Evolutionary conservation across 1,140 invertebrate genomes (phyloP).

Genomic region (Pollicipes pollicipes): DNA sequence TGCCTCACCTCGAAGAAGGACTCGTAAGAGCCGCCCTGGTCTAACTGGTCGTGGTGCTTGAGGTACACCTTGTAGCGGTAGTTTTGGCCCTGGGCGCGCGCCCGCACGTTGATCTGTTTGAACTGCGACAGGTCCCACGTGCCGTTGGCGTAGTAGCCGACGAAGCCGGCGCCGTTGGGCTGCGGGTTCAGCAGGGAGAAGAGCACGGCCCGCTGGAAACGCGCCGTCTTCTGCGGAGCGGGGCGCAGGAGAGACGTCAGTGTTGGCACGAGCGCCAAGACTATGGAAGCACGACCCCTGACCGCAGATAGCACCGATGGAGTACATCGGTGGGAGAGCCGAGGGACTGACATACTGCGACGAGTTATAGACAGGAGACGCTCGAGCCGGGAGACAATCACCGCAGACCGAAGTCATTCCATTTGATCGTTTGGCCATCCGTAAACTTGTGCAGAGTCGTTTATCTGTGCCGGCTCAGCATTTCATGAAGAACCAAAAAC

Average conservation of each 20-base stretch:
- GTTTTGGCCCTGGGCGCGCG: constrained; percentile 37
- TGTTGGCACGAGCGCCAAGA: background rate
- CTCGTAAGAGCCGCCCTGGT: constrained; percentile 42
- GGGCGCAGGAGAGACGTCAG: background rate
- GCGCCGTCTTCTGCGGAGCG: constrained; percentile 12
- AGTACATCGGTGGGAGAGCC: background rate
- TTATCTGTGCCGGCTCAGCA: no score
- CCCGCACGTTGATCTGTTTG: constrained; percentile 33
- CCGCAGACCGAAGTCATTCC: no score
- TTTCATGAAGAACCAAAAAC: no score
- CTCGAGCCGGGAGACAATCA: no score
- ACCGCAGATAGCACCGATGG: background rate
- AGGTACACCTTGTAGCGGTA: constrained; percentile 40
- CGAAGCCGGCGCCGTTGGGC: constrained; percentile 48
- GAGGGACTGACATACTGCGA: background rate
- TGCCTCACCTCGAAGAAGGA: constrained; percentile 38
- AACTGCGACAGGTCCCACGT: constrained; percentile 32
- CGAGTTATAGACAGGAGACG: background rate
- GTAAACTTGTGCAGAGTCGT: no score
- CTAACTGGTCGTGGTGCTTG: constrained; percentile 35
- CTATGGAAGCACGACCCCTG: background rate
- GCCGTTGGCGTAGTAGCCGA: constrained; percentile 34
- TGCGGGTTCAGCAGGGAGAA: constrained; percentile 48
- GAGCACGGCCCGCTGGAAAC: constrained; percentile 38
- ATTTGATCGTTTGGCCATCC: no score